Percentiles rank a stretch among this genome's conserved stretches.
Conservation (phyloP, 2,888 invertebrate species). For the Megaustenia siamemsis region DNA sequence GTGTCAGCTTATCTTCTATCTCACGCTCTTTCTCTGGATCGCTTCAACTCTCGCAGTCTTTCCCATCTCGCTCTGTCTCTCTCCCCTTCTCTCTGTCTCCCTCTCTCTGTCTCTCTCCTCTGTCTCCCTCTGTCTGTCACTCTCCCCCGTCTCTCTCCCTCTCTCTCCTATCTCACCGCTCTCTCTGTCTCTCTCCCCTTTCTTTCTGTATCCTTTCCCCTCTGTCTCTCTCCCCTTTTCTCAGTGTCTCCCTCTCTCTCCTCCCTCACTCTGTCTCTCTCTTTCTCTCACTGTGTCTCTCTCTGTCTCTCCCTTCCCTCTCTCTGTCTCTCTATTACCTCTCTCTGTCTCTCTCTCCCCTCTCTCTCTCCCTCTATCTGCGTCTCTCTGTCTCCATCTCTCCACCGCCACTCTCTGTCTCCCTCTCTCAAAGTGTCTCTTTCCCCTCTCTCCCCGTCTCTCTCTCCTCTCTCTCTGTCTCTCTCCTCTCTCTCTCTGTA, state of each 20-base stretch:
- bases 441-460: not conserved
- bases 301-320: not conserved
- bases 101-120: too few species aligned
- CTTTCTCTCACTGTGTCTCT: not conserved
- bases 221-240: too few species aligned
- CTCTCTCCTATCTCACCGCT: not conserved
- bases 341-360: conserved; percentile 16
- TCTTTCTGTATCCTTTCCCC: too few species aligned
- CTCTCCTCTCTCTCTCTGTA: not conserved
- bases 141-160: too few species aligned
- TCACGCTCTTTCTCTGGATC: too few species aligned
- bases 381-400: not conserved
- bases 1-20: too few species aligned
- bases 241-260: too few species aligned
- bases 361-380: conserved; percentile 6
- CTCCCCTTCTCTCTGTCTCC: not conserved
- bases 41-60: too few species aligned
- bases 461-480: conserved; percentile 6
- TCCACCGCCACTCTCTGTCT: not conserved
- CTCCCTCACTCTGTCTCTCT: conserved; percentile 26
- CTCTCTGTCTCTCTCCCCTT: conserved; percentile 29
- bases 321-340: not conserved
- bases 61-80: conserved; percentile 1
- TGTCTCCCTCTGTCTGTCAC: too few species aligned
- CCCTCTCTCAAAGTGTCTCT: not conserved